A percentile compares a stretch with the other conserved stretches of the same genome.
phyloP scores from a whole-genome alignment of 2,797 vertebrate species.

The Setipinna tenuifilis region DNA sequence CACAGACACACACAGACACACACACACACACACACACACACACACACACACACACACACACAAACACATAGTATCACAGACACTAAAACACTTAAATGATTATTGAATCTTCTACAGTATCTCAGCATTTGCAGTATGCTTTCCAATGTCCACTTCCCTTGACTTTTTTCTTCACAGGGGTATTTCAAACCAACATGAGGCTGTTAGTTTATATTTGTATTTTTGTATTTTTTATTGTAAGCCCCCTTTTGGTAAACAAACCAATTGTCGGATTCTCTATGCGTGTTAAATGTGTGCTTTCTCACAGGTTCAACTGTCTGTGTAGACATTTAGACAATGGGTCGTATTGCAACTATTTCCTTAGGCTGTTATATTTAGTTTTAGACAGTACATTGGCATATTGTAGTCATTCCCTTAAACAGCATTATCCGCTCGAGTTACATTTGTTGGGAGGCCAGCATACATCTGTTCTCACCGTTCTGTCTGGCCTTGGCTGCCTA shows the following conservation, averaged over 20 bases:
- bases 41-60: neutral
- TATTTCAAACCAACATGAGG: too few relatives aligned
- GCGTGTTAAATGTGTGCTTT: neutral
- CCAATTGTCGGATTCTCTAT: too few relatives aligned
- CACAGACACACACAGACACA: neutral
- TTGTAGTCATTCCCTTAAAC: neutral
- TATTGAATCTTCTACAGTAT: neutral
- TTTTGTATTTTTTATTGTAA: neutral
- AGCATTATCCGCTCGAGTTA: neutral
- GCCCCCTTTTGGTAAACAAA: neutral
- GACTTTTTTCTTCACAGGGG: too few relatives aligned
- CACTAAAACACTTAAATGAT: neutral
- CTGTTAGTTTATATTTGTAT: neutral
- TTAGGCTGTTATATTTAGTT: neutral
- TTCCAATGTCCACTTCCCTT: too few relatives aligned
- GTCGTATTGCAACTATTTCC: neutral
- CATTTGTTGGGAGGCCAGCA: neutral
- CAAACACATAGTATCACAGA: neutral
- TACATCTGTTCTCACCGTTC: neutral
- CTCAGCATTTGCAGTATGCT: too few relatives aligned
- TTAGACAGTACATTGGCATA: neutral
- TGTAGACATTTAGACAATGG: neutral
- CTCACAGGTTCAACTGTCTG: neutral
- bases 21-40: neutral
- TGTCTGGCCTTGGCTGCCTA: neutral